Percentiles rank a stretch among this genome's conserved stretches.
These are phyloP conservation scores for Drosophila truncata DNA, from an alignment of 1,140 invertebrate species.

Conservation along the genomic window DNA sequence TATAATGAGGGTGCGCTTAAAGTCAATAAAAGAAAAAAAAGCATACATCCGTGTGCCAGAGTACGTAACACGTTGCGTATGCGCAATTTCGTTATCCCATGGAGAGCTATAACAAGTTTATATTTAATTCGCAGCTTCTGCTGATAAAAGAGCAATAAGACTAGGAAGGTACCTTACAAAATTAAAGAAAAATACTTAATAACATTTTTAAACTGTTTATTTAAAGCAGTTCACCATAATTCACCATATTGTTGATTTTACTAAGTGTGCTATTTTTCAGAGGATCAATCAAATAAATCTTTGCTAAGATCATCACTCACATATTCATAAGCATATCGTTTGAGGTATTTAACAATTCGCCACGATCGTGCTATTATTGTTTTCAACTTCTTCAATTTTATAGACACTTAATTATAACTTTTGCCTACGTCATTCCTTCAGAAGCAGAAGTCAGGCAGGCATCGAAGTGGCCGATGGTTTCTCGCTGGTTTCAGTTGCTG, in stretches of 20 bases:
- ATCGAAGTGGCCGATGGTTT: conserved; percentile 51
- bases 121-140: not conserved
- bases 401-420: conserved; percentile 78
- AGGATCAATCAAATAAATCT: not conserved
- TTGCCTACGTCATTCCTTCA: conserved; percentile 69
- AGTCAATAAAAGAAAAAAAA: conserved; percentile 3
- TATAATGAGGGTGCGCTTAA: conserved; percentile 13
- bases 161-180: not conserved
- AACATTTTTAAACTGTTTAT: not conserved
- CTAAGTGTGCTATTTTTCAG: not conserved
- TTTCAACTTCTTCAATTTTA: conserved; percentile 64
- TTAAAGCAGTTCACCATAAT: not conserved
- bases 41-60: conserved; percentile 40
- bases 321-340: conserved; percentile 21
- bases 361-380: conserved; percentile 38
- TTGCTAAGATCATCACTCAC: not conserved
- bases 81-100: conserved; percentile 41
- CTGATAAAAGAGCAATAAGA: not conserved
- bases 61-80: conserved; percentile 50
- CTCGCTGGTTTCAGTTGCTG: conserved; percentile 29
- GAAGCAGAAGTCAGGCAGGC: conserved; percentile 54
- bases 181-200: not conserved
- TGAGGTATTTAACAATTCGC: conserved; percentile 59
- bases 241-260: not conserved
- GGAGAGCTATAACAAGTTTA: conserved; percentile 6